Conservation (phyloP, 2,888 invertebrate genomes). For the Ophion obscuratus region DNA sequence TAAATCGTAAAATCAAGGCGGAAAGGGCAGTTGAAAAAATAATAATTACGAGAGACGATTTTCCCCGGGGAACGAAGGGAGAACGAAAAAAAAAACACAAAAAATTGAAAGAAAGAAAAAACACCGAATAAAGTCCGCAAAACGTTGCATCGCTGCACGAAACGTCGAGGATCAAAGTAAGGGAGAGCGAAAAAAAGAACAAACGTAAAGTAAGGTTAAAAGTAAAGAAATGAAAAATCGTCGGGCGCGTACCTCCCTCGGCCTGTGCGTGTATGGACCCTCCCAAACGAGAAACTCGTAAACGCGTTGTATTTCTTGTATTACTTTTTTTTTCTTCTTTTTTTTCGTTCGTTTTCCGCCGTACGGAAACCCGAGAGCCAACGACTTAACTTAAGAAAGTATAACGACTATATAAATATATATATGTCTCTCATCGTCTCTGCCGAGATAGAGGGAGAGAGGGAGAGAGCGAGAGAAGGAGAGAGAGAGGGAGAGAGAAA, state of each 20-base stretch:
- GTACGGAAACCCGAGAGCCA: conserved; percentile 64
- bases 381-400: conserved; percentile 70
- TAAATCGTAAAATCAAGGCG: no score
- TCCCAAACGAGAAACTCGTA: conserved; percentile 22
- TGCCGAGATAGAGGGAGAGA: background rate
- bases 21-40: no score
- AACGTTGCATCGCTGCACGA: background rate
- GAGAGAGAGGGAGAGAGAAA: no score
- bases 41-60: no score
- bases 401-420: conserved; percentile 37
- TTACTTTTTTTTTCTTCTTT: background rate
- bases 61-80: no score
- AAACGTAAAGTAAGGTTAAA: background rate
- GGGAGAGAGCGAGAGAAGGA: conserved; percentile 3
- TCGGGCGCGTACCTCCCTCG: conserved; percentile 30
- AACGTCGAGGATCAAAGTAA: background rate
- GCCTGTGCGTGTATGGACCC: background rate
- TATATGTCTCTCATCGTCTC: no score
- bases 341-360: conserved; percentile 34
- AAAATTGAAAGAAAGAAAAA: background rate
- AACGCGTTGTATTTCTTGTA: background rate
- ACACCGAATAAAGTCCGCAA: background rate
- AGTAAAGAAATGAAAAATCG: background rate
- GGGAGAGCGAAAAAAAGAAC: background rate
- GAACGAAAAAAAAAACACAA: background rate